These are phyloP conservation scores for Pollenia angustigena DNA, from an alignment of 2,888 invertebrate species.

Conservation along the genomic window DNA sequence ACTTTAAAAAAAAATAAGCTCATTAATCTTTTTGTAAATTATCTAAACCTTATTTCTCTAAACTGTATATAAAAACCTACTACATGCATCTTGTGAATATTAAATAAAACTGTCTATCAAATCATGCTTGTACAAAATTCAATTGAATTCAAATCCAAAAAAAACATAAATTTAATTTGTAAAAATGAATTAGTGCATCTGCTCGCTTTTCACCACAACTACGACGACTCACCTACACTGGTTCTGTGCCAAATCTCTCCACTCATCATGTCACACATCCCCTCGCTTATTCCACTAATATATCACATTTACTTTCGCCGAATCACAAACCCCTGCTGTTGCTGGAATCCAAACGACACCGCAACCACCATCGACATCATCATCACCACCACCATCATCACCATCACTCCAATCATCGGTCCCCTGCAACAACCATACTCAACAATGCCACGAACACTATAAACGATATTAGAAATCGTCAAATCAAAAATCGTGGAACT, in stretches of 20 bases:
- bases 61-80: conserved; percentile 36
- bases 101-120: conserved; percentile 44
- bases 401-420: conserved; percentile 75
- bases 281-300: conserved; percentile 77
- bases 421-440: conserved; percentile 70
- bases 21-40: conserved; percentile 26
- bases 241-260: conserved; percentile 87
- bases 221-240: conserved; percentile 85
- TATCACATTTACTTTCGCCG: conserved; percentile 81
- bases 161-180: conserved; percentile 32
- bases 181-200: conserved; percentile 79
- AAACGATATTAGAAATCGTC: conserved; percentile 78
- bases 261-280: conserved; percentile 76
- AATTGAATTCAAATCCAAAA: conserved; percentile 50
- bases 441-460: conserved; percentile 64
- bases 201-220: conserved; percentile 82
- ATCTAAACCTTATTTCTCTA: conserved; percentile 3
- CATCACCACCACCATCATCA: conserved; percentile 75
- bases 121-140: conserved; percentile 59
- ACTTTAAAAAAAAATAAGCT: not conserved
- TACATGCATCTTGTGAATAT: conserved; percentile 26
- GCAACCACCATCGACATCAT: conserved; percentile 79
- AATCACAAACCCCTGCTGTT: conserved; percentile 79
- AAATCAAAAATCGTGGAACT: conserved; percentile 78
- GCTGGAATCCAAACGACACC: conserved; percentile 79